phyloP scores from a whole-genome alignment of 2,113 vertebrate species.

The Pteronura brasiliensis region DNA sequence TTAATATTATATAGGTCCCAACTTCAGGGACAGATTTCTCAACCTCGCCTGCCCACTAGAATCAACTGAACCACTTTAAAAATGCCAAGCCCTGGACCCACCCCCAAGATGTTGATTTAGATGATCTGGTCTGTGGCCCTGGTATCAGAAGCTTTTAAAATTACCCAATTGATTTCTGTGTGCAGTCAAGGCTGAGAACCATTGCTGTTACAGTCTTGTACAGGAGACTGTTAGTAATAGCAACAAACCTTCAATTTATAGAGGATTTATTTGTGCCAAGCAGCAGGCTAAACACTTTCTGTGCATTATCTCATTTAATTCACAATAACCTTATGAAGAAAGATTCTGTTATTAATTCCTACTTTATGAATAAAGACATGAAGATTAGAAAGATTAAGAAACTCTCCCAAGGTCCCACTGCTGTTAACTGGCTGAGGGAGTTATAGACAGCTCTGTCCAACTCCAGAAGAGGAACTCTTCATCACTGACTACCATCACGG shows the following conservation, averaged over 20 bases:
- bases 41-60: background rate
- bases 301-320: background rate
- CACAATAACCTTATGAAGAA: background rate
- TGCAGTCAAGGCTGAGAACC: background rate
- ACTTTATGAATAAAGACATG: constrained; percentile 20
- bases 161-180: background rate
- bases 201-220: background rate
- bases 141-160: background rate
- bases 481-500: background rate
- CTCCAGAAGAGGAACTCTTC: background rate
- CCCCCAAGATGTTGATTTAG: background rate
- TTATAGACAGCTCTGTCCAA: background rate
- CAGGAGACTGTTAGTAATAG: background rate
- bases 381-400: constrained; percentile 28
- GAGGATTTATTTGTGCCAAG: background rate
- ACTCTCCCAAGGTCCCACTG: background rate
- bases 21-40: background rate
- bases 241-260: background rate
- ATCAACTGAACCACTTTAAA: background rate
- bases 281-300: background rate
- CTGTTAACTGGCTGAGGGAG: background rate
- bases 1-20: background rate
- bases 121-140: background rate
- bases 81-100: background rate
- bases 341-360: background rate